Percentiles rank a stretch among this genome's conserved stretches.
These are phyloP conservation scores for Globodera ellingtonae DNA, from an alignment of 1,140 invertebrate genomes.

Conservation along the genomic window DNA sequence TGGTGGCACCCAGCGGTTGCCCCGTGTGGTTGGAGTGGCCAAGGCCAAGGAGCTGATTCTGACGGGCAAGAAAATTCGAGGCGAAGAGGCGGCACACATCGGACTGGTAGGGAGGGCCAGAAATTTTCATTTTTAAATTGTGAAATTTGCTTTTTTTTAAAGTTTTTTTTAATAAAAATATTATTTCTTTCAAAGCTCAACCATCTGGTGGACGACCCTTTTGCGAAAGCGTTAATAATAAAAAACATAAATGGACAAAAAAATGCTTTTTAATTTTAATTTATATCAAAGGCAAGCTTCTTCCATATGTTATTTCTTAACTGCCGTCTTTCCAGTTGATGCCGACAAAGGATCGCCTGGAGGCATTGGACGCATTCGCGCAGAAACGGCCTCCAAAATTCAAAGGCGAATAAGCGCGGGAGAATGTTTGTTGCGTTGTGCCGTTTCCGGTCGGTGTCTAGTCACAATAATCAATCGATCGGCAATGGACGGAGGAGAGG, in stretches of 20 bases:
- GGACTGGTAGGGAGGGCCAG: conserved; percentile 73
- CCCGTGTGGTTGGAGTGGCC: conserved; percentile 81
- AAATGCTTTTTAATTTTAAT: background rate
- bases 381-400: conserved; percentile 86
- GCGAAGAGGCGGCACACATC: conserved; percentile 77
- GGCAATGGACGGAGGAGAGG: conserved; percentile 67
- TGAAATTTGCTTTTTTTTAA: conserved; percentile 67
- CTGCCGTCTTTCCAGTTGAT: conserved; percentile 26
- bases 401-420: conserved; percentile 68
- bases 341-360: conserved; percentile 71
- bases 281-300: background rate
- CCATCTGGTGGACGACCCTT: conserved; percentile 76
- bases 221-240: conserved; percentile 73
- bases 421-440: background rate
- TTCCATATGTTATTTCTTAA: no score
- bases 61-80: conserved; percentile 80
- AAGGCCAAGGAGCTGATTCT: conserved; percentile 95
- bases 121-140: conserved; percentile 82
- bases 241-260: background rate
- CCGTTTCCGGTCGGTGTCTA: no score
- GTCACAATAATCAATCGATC: no score
- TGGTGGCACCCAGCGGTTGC: conserved; percentile 84
- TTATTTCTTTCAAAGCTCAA: conserved; percentile 15
- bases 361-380: conserved; percentile 87
- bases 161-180: background rate